These are phyloP conservation scores for Neodon shergylaensis DNA, from an alignment of 2,113 vertebrate species.

Conservation along the genomic window DNA sequence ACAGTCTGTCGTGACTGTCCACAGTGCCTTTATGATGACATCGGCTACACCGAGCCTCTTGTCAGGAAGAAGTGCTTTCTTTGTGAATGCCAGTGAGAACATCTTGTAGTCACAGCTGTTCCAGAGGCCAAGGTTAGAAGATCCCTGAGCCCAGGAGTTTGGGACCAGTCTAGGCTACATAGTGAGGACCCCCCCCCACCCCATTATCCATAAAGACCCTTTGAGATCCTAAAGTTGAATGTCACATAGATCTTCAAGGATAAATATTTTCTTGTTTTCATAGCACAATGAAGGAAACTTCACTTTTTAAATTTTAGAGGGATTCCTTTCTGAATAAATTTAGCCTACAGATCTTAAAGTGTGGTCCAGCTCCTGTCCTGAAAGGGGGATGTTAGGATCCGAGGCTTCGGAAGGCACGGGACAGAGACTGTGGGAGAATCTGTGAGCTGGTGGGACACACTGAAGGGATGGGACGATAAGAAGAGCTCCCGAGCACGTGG, in stretches of 20 bases:
- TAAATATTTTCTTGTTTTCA: background rate
- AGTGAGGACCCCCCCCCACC: background rate
- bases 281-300: background rate
- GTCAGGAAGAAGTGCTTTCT: background rate
- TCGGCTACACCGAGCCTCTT: background rate
- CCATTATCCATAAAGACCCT: background rate
- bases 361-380: background rate
- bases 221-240: background rate
- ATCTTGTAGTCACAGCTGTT: background rate
- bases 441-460: no score
- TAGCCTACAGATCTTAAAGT: background rate
- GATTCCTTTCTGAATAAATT: constrained; percentile 25
- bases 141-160: background rate
- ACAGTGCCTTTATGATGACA: background rate
- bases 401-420: background rate
- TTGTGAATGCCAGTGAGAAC: background rate
- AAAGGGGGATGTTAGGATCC: background rate
- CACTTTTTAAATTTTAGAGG: background rate
- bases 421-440: background rate
- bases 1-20: background rate
- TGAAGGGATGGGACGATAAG: background rate
- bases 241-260: background rate
- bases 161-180: background rate
- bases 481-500: background rate
- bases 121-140: background rate